Evolutionary conservation across 1,140 invertebrate genomes (phyloP), one percentile per base, ranked within the genome.

Genomic region (Steinernema feltiae): DNA sequence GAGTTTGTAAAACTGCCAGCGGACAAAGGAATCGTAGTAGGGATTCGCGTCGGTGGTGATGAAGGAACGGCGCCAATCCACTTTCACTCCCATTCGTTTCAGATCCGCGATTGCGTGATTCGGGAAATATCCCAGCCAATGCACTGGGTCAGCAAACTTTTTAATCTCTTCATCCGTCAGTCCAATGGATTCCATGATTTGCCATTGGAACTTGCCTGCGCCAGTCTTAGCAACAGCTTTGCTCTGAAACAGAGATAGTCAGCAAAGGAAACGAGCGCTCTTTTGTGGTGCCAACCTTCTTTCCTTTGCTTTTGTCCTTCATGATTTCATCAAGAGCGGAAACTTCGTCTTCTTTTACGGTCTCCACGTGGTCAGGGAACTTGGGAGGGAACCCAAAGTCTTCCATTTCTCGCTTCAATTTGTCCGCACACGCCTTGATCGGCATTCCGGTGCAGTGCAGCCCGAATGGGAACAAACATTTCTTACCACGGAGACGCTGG

Each of bases 41-140:
- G 94, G 94, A 90, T 99, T 99, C 0, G 90, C 92, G 89, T 99
- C 95, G 0, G 97, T 99, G 32, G 97, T 99, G 74, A 99, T 94
- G 85, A 99, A 99, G 15, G 92, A 93, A 70, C 97, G 89, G 32
- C 97, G 89, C 95, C 96, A 99, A 88, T 99, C 97, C 78, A 94
- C 90, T 90, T 95, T 93, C 31, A 95, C 85, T 69, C 96, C 96
- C 90, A 98, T 92, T 75, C 89, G 88, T 84, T 91, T 92, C 32
- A 98, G 89, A 90, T 98, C 96, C 79, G 91, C 76, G 21, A 94
- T 91, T 82, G 93, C 92, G 70, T 92, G 88, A 24, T 94, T 94
- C 79, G 97, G 97, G 87, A 99, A 99, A 88, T 98, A 98, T 73
- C 93, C 90, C 0, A 97, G 88, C 97, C 97, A 99, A 87, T 97